Percentiles rank a stretch among this genome's conserved stretches.
These are phyloP conservation scores for Napeogenes inachia DNA, from an alignment of 2,888 invertebrate genomes.

Conservation along the genomic window DNA sequence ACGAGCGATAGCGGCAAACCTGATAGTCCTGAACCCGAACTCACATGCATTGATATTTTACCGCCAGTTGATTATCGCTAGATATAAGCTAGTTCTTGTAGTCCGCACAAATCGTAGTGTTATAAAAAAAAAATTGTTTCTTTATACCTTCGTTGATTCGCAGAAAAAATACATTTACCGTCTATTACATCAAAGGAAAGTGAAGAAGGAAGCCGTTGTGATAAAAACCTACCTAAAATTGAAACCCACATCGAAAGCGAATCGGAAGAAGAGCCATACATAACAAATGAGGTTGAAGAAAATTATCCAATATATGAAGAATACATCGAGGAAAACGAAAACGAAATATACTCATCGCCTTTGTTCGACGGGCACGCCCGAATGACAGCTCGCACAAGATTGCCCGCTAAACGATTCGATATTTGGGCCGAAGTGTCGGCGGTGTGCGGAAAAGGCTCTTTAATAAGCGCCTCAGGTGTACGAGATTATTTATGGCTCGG, in stretches of 20 bases:
- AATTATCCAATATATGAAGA: slow-evolving; percentile 51
- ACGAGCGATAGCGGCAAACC: slow-evolving; percentile 71
- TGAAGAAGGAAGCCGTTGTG: slow-evolving; percentile 29
- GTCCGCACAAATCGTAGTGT: slow-evolving; percentile 33
- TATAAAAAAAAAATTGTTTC: slow-evolving; percentile 9
- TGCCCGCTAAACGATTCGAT: slow-evolving; percentile 67
- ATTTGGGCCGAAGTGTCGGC: slow-evolving; percentile 70
- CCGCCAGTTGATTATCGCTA: slow-evolving; percentile 72
- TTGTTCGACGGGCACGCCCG: slow-evolving; percentile 64
- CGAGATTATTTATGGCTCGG: slow-evolving; percentile 72
- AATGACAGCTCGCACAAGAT: slow-evolving; percentile 55
- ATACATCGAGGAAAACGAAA: slow-evolving; percentile 50
- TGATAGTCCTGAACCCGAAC: slow-evolving; percentile 66
- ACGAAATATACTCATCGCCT: slow-evolving; percentile 57
- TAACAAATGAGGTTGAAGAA: slow-evolving; percentile 54
- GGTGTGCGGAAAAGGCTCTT: slow-evolving; percentile 60
- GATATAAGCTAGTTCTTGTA: slow-evolving; percentile 41
- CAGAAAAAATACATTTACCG: slow-evolving; percentile 54
- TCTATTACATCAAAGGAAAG: slow-evolving; percentile 34
- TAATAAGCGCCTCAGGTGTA: slow-evolving; percentile 60
- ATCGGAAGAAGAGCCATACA: slow-evolving; percentile 39
- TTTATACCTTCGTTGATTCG: slow-evolving; percentile 43
- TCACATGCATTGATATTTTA: slow-evolving; percentile 63
- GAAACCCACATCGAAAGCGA: slow-evolving; percentile 37
- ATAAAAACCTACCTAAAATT: slow-evolving; percentile 38